These are phyloP conservation scores for Tenualosa ilisha DNA, from an alignment of 2,797 vertebrate genomes.

Conservation along the genomic window DNA sequence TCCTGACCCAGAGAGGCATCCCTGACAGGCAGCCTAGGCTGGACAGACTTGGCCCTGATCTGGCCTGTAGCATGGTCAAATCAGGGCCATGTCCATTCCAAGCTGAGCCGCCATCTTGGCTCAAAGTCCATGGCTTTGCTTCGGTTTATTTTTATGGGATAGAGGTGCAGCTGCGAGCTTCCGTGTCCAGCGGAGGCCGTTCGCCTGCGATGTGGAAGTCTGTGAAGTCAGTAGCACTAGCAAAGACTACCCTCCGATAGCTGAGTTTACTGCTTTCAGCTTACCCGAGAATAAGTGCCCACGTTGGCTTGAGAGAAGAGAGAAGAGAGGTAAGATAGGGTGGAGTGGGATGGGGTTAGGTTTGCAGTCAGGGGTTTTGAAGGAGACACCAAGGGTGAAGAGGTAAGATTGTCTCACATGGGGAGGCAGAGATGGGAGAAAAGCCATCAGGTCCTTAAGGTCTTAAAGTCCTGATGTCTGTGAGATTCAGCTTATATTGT, in stretches of 20 bases:
- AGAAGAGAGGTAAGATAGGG: background rate
- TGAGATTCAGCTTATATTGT: background rate
- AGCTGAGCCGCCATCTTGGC: conserved; percentile 11
- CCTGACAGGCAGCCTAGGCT: background rate
- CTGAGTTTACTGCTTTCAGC: background rate
- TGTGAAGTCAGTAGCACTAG: background rate
- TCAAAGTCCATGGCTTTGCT: conserved; percentile 13
- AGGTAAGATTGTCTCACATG: conserved; percentile 58
- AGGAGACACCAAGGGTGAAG: conserved; percentile 5
- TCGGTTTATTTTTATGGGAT: background rate
- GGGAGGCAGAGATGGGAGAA: background rate
- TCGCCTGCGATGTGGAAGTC: background rate
- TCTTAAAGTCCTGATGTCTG: background rate
- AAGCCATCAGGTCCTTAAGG: background rate
- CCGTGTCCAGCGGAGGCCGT: conserved; percentile 18
- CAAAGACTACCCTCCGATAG: background rate
- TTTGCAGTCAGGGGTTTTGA: background rate
- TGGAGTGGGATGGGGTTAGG: background rate
- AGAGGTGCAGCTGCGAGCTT: background rate
- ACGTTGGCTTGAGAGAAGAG: background rate
- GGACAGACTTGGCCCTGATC: background rate
- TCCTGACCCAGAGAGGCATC: background rate
- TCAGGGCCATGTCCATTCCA: background rate
- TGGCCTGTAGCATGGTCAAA: background rate
- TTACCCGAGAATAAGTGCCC: conserved; percentile 28